Evolutionary conservation across 2,888 invertebrate genomes (phyloP).

Genomic region (Barypeithes pellucidus): DNA sequence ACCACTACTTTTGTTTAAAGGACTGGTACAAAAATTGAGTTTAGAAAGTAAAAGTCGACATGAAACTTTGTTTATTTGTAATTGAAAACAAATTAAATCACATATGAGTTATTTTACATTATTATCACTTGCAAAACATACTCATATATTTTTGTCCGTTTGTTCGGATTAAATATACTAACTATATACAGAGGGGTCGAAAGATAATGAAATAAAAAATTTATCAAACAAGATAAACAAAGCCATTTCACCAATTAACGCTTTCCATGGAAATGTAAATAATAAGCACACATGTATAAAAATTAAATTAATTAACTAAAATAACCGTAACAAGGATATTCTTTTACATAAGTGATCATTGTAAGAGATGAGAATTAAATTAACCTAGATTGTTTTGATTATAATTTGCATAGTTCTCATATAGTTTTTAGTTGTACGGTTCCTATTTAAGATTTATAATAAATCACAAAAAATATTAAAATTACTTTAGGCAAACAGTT

Average conservation of each 20-base stretch:
- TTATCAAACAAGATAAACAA: no score
- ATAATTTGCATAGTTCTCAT: constrained; percentile 8
- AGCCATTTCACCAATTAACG: neutral
- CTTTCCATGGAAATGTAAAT: neutral
- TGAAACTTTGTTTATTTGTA: no score
- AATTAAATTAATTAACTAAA: neutral
- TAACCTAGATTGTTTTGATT: constrained; percentile 15
- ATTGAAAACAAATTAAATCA: no score
- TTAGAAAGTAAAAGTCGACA: no score
- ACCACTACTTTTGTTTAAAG: no score
- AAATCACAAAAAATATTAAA: neutral
- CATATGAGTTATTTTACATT: no score
- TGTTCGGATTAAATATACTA: no score
- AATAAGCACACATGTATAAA: neutral
- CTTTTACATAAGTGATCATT: constrained; percentile 11
- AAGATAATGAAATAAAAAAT: no score
- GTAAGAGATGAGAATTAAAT: constrained; percentile 9
- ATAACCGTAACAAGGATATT: neutral
- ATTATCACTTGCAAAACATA: no score
- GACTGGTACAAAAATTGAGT: no score
- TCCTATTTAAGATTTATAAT: neutral
- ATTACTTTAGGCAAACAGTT: neutral
- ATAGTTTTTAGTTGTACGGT: neutral
- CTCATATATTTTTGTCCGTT: no score
- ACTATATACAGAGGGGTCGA: no score